Base-by-base conservation (phyloP, 2,888 invertebrate genomes). In the Phymatocera aterrima region DNA sequence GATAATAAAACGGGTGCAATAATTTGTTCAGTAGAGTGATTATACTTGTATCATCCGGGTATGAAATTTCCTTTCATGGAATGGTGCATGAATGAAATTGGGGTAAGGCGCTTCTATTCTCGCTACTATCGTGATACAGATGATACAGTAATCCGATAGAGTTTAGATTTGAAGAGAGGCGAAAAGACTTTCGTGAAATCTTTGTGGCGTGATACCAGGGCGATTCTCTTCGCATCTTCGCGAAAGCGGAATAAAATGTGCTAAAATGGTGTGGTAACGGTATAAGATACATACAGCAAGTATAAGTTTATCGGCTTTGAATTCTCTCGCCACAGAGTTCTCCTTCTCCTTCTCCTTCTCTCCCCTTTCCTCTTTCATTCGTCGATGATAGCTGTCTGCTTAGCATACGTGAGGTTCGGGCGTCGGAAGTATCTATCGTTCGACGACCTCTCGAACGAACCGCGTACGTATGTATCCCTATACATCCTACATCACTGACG, bases 341-440 rank as follows among this genome's bases (percentile, higher is more conserved):
- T 43, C 46, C 34, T 64, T 21, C 37, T 81, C 79, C 81, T 80
- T 80, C 80, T 79, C 78, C 77, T 61, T 12, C 15, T 15, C 43
- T 81, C 80, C 81, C 80, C 79, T 79, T 79, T 77, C 18, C 78
- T 79, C 48, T 79, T 74, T 75, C 4, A 18, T 51, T 51, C 34
- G 51, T 60, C 54, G 54, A 54, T 57, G 40, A 28, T 21, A 57
- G 24, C 60, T 72, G 48, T 48, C 72, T 48, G 48, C 51, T 72
- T 78, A 78, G 70, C 78, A 54, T 78, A 72, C 70, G 54, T 48
- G 54, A 68, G 68, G 78, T 68, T 28, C 61, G 48, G 54, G 21
- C 51, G 28, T 40, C 40, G 21, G 70, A 78, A 72, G 51, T 51
- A 72, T 72, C 72, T 72, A 72, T 72, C 72, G 72, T 72, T 72